These are phyloP conservation scores for Cliona cf. orientalis DNA, from an alignment of 37 sponge, comb jelly and placozoan species.

Conservation along the genomic window DNA sequence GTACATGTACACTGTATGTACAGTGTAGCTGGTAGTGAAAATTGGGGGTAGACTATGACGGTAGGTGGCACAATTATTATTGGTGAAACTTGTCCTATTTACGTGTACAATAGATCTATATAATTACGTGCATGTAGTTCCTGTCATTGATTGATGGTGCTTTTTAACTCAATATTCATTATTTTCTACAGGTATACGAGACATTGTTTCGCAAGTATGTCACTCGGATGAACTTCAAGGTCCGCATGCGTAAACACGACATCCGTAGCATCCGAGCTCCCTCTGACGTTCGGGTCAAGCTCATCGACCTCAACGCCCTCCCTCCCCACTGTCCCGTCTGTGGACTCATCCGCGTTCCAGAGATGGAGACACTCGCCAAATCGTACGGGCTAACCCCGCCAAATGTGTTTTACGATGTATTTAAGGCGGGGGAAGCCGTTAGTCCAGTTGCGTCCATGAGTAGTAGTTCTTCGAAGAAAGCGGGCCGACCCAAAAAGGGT, in stretches of 20 bases:
- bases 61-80: no score
- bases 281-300: slow-evolving; percentile 47
- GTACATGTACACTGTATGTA: no score
- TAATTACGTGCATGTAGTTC: no score
- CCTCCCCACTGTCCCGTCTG: slow-evolving; percentile 74
- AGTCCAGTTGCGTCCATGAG: no score
- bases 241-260: slow-evolving; percentile 75
- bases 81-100: no score
- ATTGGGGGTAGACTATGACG: no score
- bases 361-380: slow-evolving; percentile 43
- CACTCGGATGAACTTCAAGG: slow-evolving; percentile 75
- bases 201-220: slow-evolving; percentile 58
- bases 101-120: no score
- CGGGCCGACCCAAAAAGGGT: no score
- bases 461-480: no score
- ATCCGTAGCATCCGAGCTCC: slow-evolving; percentile 70
- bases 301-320: slow-evolving; percentile 63
- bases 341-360: slow-evolving; percentile 52
- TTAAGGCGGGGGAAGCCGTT: not conserved
- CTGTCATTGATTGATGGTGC: no score
- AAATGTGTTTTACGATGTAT: slow-evolving; percentile 38
- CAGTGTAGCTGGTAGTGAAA: no score
- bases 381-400: slow-evolving; percentile 57
- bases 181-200: slow-evolving; percentile 39
- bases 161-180: not conserved